Base-by-base conservation (phyloP, 2,888 invertebrate genomes). In the Empis stercorea region DNA sequence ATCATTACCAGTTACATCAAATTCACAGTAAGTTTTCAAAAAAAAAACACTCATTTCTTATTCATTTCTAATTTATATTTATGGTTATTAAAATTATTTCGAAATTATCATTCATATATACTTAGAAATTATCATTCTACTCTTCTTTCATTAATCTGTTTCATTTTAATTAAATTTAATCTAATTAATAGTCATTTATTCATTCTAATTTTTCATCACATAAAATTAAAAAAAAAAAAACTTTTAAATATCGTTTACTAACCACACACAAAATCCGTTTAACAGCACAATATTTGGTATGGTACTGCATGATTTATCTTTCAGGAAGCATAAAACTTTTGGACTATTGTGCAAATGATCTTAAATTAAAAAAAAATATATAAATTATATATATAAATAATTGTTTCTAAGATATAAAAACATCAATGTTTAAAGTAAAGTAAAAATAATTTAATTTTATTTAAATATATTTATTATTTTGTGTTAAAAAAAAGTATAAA, bases 21-120 rank as follows among this genome's bases (percentile, higher is more conserved):
- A 56, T 40, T 52, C 55, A 39, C 61, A 59, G 65, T 62, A 43
- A 54, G 52, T 50, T 10, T 3, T 27, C 20, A 30, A n/a, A n/a
- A n/a, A n/a, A n/a, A n/a, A n/a, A n/a, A n/a, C n/a, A n/a, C n/a
- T n/a, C n/a, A n/a, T n/a, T n/a, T n/a, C n/a, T 20, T 14, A 39
- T 34, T n/a, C n/a, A 38, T 20, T 17, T 36, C 2, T 36, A n/a
- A 15, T 36, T 34, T 2, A 16, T 36, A 15, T 36, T 4, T 36
- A 36, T 34, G 3, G 7, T 32, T 32, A 2, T 11, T 20, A 27
- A 27, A 4, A 4, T 20, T 20, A 4, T 27, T 27, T 27, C 5
- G 9, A 27, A 27, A 27, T n/a, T n/a, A n/a, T 27, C 23, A 27
- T 27, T 27, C 5, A 6, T 7, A 27, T 7, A 20, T 4, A 20